phyloP scores from a whole-genome alignment of 2,113 vertebrate species.

The Coptodon bakossiorum region DNA sequence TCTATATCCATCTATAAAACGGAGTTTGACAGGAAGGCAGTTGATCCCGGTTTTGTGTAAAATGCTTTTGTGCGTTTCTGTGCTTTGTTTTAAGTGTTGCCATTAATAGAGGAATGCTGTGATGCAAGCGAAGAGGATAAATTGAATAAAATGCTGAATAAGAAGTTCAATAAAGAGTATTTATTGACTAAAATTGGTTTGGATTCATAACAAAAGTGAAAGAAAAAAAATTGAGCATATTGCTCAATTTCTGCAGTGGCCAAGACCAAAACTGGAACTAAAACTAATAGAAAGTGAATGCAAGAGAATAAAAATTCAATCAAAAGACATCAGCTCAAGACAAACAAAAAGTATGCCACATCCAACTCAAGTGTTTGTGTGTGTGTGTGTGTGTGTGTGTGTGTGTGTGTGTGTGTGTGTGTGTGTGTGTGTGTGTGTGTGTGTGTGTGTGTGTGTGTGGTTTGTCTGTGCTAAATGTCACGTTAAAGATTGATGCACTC shows the following conservation, averaged over 20 bases:
- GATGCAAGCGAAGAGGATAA: background rate
- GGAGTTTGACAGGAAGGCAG: background rate
- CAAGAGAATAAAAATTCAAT: background rate
- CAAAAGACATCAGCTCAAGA: background rate
- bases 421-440: background rate
- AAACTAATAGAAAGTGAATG: conserved; percentile 25
- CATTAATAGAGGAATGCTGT: background rate
- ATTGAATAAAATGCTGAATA: conserved; percentile 5
- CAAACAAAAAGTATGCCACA: background rate
- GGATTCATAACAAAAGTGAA: background rate
- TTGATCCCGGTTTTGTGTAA: background rate
- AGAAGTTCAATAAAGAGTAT: background rate
- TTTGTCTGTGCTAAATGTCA: too few relatives aligned
- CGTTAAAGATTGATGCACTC: too few relatives aligned
- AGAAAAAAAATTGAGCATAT: background rate
- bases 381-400: background rate
- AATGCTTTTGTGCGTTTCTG: background rate
- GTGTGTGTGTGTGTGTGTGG: too few relatives aligned
- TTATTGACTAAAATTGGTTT: background rate
- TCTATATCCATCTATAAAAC: background rate
- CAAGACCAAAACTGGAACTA: background rate
- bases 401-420: background rate
- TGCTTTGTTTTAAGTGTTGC: background rate
- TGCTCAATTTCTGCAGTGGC: background rate
- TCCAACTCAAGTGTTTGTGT: background rate